A percentile compares a stretch with the other conserved stretches of the same genome.
phyloP scores from a whole-genome alignment of 2,797 vertebrate species.

The Monodelphis domestica region DNA sequence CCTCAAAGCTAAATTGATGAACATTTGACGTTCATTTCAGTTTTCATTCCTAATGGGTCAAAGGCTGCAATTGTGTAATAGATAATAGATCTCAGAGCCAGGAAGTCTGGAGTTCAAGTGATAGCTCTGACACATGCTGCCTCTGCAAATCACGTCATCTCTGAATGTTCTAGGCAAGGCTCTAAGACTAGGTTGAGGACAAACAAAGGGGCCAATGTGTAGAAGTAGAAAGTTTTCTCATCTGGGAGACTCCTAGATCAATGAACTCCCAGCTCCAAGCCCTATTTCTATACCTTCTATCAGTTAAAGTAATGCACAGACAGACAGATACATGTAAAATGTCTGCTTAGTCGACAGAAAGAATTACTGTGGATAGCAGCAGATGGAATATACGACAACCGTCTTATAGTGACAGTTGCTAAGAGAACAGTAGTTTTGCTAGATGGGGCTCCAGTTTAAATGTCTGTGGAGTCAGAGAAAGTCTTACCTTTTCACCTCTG shows the following conservation, averaged over 20 bases:
- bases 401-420: constrained; percentile 43
- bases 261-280: not conserved
- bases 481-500: constrained; percentile 76
- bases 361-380: not conserved
- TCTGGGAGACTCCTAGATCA: not conserved
- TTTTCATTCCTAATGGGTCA: not conserved
- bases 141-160: not conserved
- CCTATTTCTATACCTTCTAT: not conserved
- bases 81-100: not conserved
- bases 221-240: not conserved
- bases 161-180: not conserved
- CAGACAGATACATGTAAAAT: not conserved
- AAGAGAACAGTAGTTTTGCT: constrained; percentile 7
- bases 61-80: not conserved
- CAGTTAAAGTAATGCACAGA: not conserved
- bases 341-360: constrained; percentile 28
- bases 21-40: not conserved
- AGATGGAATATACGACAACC: not conserved
- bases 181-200: not conserved
- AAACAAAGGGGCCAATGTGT: not conserved
- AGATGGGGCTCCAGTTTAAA: constrained; percentile 51
- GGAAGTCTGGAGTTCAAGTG: not conserved
- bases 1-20: not conserved
- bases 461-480: constrained; percentile 53
- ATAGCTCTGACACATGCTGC: not conserved